phyloP scores from a whole-genome alignment of 2,113 vertebrate species.

The Poecile atricapillus region DNA sequence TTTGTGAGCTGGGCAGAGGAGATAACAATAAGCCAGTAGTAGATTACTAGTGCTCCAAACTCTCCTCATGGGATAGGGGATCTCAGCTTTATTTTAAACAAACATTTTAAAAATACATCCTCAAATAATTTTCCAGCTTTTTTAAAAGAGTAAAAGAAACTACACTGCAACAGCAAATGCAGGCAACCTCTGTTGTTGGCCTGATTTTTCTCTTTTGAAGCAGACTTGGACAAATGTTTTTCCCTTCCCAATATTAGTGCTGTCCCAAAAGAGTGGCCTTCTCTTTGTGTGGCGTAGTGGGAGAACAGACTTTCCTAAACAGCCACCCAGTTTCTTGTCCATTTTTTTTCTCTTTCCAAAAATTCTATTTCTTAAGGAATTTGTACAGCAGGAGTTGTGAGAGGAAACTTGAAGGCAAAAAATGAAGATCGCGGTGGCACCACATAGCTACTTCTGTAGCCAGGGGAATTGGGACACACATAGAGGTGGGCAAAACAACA shows the following conservation, averaged over 20 bases:
- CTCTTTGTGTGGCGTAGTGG: background rate
- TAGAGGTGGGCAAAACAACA: background rate
- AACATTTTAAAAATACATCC: background rate
- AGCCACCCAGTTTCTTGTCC: background rate
- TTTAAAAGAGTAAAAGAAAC: background rate
- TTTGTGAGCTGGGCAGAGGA: background rate
- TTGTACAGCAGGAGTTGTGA: background rate
- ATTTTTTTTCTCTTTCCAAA: background rate
- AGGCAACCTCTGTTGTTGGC: background rate
- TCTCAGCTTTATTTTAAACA: background rate
- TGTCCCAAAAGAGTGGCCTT: background rate
- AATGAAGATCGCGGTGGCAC: background rate
- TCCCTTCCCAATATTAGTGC: background rate
- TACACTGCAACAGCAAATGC: background rate
- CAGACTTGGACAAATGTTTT: background rate
- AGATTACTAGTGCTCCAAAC: constrained; percentile 10
- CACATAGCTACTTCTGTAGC: background rate
- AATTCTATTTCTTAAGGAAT: background rate
- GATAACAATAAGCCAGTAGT: constrained; percentile 16
- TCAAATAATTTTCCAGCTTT: background rate
- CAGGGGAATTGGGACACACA: background rate
- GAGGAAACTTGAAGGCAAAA: background rate
- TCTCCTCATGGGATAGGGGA: background rate
- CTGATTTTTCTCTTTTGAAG: background rate
- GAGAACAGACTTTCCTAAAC: background rate